Evolutionary conservation across 2,888 invertebrate species (phyloP).

Genomic region (Drosophila dives): DNA sequence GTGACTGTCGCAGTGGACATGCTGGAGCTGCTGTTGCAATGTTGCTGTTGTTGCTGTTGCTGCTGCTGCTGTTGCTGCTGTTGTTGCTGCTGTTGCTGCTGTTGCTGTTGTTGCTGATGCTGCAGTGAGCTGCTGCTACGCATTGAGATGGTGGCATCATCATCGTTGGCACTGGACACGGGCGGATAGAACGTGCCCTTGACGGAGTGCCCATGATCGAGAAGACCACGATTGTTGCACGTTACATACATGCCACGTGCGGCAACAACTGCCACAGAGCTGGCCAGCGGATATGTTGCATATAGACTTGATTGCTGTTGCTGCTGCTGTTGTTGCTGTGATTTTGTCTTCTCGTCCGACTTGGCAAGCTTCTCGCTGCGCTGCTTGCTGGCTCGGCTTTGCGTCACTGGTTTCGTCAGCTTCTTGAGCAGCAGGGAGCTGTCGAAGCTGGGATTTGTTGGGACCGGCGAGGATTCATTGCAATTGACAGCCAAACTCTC

Average conservation of each 20-base stretch:
- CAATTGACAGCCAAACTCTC: slow-evolving; percentile 64
- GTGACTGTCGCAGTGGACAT: slow-evolving; percentile 78
- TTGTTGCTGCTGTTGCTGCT: slow-evolving; percentile 24
- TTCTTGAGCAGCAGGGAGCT: slow-evolving; percentile 71
- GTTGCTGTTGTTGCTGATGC: slow-evolving; percentile 79
- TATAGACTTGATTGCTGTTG: slow-evolving; percentile 64
- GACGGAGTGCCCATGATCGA: slow-evolving; percentile 93
- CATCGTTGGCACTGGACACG: slow-evolving; percentile 91
- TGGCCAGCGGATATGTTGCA: slow-evolving; percentile 80
- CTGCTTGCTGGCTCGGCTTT: slow-evolving; percentile 55
- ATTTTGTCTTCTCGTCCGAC: slow-evolving; percentile 67
- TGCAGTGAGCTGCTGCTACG: slow-evolving; percentile 83
- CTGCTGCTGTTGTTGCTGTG: slow-evolving; percentile 56
- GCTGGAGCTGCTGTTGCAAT: slow-evolving; percentile 31
- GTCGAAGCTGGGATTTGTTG: slow-evolving; percentile 53
- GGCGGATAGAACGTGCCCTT: slow-evolving; percentile 96
- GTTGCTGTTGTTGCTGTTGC: slow-evolving; percentile 21
- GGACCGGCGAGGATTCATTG: slow-evolving; percentile 51
- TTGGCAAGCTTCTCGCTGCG: slow-evolving; percentile 64
- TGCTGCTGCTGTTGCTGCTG: slow-evolving; percentile 36
- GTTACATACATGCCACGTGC: slow-evolving; percentile 94
- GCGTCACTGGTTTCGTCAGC: slow-evolving; percentile 59
- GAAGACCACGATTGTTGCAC: slow-evolving; percentile 92
- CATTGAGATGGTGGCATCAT: slow-evolving; percentile 79
- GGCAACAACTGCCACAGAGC: slow-evolving; percentile 89